Conservation (phyloP, 1,140 invertebrate species). For the Rhagoletis pomonella region DNA sequence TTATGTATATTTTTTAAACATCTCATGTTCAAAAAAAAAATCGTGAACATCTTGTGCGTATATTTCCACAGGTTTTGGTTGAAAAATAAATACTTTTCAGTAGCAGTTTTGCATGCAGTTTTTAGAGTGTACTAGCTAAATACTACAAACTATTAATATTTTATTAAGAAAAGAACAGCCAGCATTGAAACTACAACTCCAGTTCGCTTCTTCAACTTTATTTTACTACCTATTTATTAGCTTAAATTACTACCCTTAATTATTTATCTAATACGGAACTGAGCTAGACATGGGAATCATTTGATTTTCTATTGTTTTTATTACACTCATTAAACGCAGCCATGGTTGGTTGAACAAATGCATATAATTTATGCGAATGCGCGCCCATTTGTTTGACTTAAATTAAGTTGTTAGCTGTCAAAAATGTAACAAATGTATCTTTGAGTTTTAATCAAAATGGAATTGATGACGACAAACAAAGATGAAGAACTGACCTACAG, state of each 20-base stretch:
- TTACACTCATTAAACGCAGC: not conserved
- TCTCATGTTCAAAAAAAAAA: too few relatives aligned
- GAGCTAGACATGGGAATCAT: not conserved
- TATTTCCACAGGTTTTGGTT: too few relatives aligned
- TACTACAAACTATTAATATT: too few relatives aligned
- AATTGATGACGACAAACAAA: constrained; percentile 9
- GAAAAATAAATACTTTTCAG: too few relatives aligned
- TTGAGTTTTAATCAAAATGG: not conserved
- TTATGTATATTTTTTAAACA: too few relatives aligned
- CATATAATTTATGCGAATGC: not conserved
- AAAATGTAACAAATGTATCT: constrained; percentile 23
- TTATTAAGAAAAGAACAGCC: too few relatives aligned
- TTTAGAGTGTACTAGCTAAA: too few relatives aligned
- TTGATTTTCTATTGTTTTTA: not conserved
- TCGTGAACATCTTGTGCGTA: too few relatives aligned
- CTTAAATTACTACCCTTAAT: not conserved
- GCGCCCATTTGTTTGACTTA: constrained; percentile 14
- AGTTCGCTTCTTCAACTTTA: too few relatives aligned
- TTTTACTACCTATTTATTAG: too few relatives aligned
- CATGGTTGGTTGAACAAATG: not conserved
- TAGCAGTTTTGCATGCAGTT: too few relatives aligned
- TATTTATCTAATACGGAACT: not conserved
- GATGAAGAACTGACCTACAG: not conserved
- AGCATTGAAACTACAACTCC: too few relatives aligned
- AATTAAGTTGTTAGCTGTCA: constrained; percentile 43